Base-by-base conservation (phyloP, 2,797 vertebrate species). In the Yasuhikotakia modesta region DNA sequence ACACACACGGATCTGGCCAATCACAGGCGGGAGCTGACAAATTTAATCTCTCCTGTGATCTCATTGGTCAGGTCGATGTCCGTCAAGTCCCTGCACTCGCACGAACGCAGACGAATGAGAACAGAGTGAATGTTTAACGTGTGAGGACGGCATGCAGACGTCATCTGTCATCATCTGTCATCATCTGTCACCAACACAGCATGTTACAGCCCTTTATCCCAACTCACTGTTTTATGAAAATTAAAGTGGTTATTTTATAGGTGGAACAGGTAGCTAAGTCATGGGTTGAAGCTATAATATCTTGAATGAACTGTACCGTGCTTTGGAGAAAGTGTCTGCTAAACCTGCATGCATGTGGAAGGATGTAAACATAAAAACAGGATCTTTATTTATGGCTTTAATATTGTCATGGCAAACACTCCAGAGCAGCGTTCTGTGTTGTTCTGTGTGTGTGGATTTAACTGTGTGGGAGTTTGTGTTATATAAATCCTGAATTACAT, bases 401-500 rank as follows among this genome's bases (percentile, higher is more conserved):
- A 16, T 43, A 43, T 77, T 70, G 66, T 19, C 68, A 63, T 63
- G 22, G 39, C 71, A 65, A 71, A 50, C 43, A 58, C 52, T 52
- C 52, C 39, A 72, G n/a, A 73, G 76, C 32, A 11, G 13, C 61
- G 52, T 74, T 76, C 76, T 69, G 16, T 22, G 30, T 72, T 27
- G 19, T 16, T 61, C 43, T 35, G 79, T 84, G 82, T 66, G 81
- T 82, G 82, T 85, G 73, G 65, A 60, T 53, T 48, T 63, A 67
- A 46, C 50, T 35, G 27, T 16, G 78, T 79, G 71, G 69, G 79
- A 32, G 83, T 84, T 86, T 79, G 79, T 88, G 80, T 89, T 91
- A 87, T 82, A 81, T 90, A 91, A 91, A 91, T 85, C 85, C 79
- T 78, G 83, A 83, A 89, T 90, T 90, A 90, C 91, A 90, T 84